These are phyloP conservation scores for Porites australiensis DNA, from an alignment of 64 coral and sea anemone species.

Conservation along the genomic window DNA sequence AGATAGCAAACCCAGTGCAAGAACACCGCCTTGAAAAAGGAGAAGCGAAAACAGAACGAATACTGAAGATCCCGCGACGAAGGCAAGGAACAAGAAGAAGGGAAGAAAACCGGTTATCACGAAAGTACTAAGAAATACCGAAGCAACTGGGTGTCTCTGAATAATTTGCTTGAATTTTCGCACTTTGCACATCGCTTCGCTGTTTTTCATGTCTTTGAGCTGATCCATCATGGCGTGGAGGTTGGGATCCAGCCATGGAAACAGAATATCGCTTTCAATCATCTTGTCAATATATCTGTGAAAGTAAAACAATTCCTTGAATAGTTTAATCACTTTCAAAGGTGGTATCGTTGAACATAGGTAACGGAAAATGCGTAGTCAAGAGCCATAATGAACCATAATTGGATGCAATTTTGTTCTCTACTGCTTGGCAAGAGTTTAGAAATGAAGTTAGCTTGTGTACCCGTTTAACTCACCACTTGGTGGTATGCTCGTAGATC, in stretches of 20 bases:
- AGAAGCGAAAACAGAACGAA: conserved; percentile 33
- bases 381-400: no score
- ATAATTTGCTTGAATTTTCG: conserved; percentile 12
- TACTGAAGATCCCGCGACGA: conserved; percentile 33
- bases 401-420: no score
- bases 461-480: no score
- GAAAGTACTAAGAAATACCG: conserved; percentile 31
- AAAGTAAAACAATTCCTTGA: not conserved
- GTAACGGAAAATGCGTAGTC: no score
- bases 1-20: conserved; percentile 17
- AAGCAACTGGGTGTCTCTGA: conserved; percentile 29
- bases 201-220: not conserved
- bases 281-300: not conserved
- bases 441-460: no score
- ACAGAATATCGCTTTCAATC: conserved; percentile 51
- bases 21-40: conserved; percentile 36
- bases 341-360: no score
- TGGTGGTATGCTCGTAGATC: no score
- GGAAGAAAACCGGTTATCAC: conserved; percentile 35
- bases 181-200: conserved; percentile 26
- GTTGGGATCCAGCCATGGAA: conserved; percentile 34
- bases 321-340: no score
- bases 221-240: conserved; percentile 15
- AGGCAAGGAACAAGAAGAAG: conserved; percentile 45
- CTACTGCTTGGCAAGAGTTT: no score